These are phyloP conservation scores for Pyxicephalus adspersus DNA, from an alignment of 2,113 vertebrate genomes.

Conservation along the genomic window DNA sequence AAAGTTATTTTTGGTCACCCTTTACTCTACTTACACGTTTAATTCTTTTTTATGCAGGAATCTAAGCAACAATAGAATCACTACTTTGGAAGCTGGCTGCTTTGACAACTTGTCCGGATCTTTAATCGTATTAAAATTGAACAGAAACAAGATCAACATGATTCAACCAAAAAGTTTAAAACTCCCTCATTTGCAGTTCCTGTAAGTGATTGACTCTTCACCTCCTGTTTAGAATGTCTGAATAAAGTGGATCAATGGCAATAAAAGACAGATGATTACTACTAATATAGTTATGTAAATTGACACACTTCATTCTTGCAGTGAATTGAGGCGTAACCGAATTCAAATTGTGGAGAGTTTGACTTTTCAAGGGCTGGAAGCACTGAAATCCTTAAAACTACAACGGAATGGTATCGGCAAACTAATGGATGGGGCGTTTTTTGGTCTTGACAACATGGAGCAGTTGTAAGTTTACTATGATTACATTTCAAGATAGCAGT, in stretches of 20 bases:
- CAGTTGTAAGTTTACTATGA: conserved; percentile 76
- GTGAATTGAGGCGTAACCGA: conserved; percentile 94
- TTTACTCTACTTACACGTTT: conserved; percentile 18
- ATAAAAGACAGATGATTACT: too few species aligned
- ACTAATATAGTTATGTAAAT: too few species aligned
- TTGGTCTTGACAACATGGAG: conserved; percentile 93
- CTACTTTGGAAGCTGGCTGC: conserved; percentile 87
- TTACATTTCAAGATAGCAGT: too few species aligned
- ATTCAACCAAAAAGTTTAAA: conserved; percentile 92
- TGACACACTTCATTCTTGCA: conserved; percentile 61
- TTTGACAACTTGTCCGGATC: conserved; percentile 94
- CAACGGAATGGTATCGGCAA: conserved; percentile 91
- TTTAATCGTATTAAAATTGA: conserved; percentile 90
- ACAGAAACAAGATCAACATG: conserved; percentile 85
- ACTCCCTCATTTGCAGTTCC: conserved; percentile 87
- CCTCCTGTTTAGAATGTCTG: background rate
- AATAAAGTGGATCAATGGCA: too few species aligned
- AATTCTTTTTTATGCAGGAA: conserved; percentile 74
- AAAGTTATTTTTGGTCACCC: background rate
- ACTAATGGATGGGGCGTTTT: conserved; percentile 96
- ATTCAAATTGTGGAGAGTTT: conserved; percentile 94
- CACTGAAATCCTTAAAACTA: conserved; percentile 91
- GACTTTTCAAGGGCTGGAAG: conserved; percentile 94
- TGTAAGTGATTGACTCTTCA: conserved; percentile 78
- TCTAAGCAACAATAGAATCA: conserved; percentile 95